Evolutionary conservation across 2,113 vertebrate species (phyloP).

Genomic region (Mugil cephalus): DNA sequence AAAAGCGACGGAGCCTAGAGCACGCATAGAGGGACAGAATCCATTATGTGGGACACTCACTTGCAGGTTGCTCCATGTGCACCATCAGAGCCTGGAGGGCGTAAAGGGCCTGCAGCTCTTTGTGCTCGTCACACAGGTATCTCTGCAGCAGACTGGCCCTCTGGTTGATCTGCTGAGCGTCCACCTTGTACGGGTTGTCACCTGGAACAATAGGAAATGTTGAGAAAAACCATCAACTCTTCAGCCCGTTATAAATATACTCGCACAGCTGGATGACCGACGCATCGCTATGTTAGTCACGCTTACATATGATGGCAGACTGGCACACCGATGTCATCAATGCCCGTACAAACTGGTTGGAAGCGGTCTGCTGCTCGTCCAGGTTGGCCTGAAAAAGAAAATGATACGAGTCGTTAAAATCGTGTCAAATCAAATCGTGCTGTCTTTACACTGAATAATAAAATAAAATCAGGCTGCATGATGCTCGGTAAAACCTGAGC

Average conservation of each 20-base stretch:
- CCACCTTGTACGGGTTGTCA: slow-evolving; percentile 90
- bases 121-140: slow-evolving; percentile 91
- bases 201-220: slow-evolving; percentile 74
- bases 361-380: slow-evolving; percentile 88
- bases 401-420: no score
- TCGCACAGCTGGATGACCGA: neutral
- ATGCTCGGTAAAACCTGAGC: no score
- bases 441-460: neutral
- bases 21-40: no score
- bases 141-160: slow-evolving; percentile 93
- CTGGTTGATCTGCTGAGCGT: slow-evolving; percentile 83
- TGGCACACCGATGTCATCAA: slow-evolving; percentile 95
- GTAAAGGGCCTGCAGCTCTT: slow-evolving; percentile 96
- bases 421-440: neutral
- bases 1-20: no score
- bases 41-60: slow-evolving; percentile 83
- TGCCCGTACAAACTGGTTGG: slow-evolving; percentile 89
- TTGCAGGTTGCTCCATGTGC: slow-evolving; percentile 95
- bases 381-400: slow-evolving; percentile 87
- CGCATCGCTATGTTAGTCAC: slow-evolving; percentile 1
- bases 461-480: neutral
- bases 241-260: neutral
- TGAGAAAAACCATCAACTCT: neutral
- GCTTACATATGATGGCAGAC: slow-evolving; percentile 94
- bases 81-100: slow-evolving; percentile 96